Base-by-base conservation (phyloP, 2,888 invertebrate genomes). In the Anodontia alba region DNA sequence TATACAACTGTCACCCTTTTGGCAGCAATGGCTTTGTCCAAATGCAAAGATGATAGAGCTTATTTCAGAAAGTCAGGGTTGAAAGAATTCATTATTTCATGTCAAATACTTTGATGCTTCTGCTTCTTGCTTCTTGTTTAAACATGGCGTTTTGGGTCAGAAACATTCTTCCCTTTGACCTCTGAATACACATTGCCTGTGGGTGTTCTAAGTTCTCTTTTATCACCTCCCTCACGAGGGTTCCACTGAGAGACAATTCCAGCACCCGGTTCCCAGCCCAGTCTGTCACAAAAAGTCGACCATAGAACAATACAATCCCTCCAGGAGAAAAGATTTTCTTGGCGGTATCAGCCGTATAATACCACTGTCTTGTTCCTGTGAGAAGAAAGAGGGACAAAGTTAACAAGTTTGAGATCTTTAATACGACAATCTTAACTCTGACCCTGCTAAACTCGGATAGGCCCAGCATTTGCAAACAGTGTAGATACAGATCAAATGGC, bases 121-220 rank as follows among this genome's bases (percentile, higher is more conserved):
- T 71, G 43, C 81, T 82, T 36, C 80, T 77, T 2, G 84, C 84
- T 29, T 84, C 84, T 42, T 81, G 84, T 54, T 81, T 81, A 54
- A 84, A 84, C 73, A 75, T 72, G 29, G 77, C 80, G 38, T 77
- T 84, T 66, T 84, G 84, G 17, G 84, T 78, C 3, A 81, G 62
- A 43, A 78, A 75, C 57, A 84, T 43, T 33, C 67, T 71, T 0
- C 80, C 84, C 5, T 46, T 54, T 26, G 75, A 57, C n/a, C 36
- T 67, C 29, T 80, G 77, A 5, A 82, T 69, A 20, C 74, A 69
- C 54, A 84, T 68, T 15, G 80, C 80, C 15, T 81, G 79, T 17
- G 84, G 84, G 46, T 69, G 76, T 73, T 84, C 81, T 36, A 82
- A 36, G 42, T 84, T 81, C 71, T 84, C 84, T 0, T 51, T 57